Base-by-base conservation (phyloP, 2,888 invertebrate species). In the Synergus gifuensis region DNA sequence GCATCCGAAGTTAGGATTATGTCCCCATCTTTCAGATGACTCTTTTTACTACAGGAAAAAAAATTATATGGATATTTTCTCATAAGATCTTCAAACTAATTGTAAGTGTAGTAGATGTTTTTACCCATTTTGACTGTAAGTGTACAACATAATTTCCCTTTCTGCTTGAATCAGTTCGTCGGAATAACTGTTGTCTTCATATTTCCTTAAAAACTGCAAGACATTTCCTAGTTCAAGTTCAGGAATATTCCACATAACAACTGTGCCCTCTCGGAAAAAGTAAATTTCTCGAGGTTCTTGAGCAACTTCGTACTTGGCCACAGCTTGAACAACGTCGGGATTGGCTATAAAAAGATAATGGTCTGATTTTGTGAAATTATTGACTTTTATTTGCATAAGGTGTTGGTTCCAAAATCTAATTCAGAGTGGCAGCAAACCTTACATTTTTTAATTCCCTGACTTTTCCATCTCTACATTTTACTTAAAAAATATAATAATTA, bases 241-340 rank as follows among this genome's bases (percentile, higher is more conserved):
- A 0, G 95, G 94, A 87, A 97, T 95, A 92, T 98, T 98, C 98
- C 98, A 98, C 92, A 98, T 95, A 0, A 98, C 97, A 0, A 97
- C 95, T 2, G 96, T 96, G 0, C 99, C 99, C 92, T 98, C 98
- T 54, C 97, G 94, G 90, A 98, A 98, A 92, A 98, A 97, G 90
- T 97, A 97, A 83, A 98, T 96, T 92, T 98, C 98, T 11, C 98
- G 93, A 0, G 96, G 95, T 88, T 97, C 97, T 42, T 93, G 88
- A 0, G 95, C 96, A 0, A 97, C 94, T 79, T 94, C 94, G 92
- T 98, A 98, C 86, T 97, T 97, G 0, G 98, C 97, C n/a, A 95
- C 94, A 0, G 97, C 97, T 87, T 97, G 96, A 28, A 98, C 93
- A 0, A 97, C 97, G 92, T 97, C 96, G 11, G 95, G 94, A 36